phyloP scores from a whole-genome alignment of 1,140 invertebrate species.

The Drosophila pseudoobscura region DNA sequence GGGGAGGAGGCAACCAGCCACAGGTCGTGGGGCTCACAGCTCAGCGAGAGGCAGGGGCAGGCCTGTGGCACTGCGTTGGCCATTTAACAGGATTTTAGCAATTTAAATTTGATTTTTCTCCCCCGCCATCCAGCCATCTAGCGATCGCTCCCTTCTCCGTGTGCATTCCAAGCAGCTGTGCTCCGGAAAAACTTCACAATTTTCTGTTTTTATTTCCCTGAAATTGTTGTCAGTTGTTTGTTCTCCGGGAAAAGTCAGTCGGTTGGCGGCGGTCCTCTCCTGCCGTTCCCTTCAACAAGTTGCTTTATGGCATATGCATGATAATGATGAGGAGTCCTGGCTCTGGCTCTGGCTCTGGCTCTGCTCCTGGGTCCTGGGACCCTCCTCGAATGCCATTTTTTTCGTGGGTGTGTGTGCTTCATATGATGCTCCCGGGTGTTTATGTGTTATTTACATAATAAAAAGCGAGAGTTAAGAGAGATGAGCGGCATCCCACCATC shows the following conservation, averaged over 20 bases:
- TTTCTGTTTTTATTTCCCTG: conserved; percentile 52
- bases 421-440: conserved; percentile 80
- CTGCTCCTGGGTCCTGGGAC: conserved; percentile 1
- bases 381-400: conserved; percentile 45
- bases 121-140: neutral
- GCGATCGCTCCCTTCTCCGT: conserved; percentile 1
- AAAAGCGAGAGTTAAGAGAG: conserved; percentile 71
- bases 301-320: conserved; percentile 82
- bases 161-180: conserved; percentile 69
- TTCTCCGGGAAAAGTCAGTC: conserved; percentile 29
- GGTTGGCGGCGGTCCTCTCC: conserved; percentile 1
- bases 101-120: conserved; percentile 76
- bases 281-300: conserved; percentile 68
- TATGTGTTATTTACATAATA: conserved; percentile 83
- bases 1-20: conserved; percentile 1
- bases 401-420: conserved; percentile 44
- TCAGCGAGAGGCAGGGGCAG: conserved; percentile 39
- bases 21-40: conserved; percentile 24
- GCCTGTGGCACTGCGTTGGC: conserved; percentile 61
- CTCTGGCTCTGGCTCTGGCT: conserved; percentile 1
- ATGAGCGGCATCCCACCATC: conserved; percentile 36
- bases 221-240: conserved; percentile 57
- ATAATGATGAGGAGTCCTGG: conserved; percentile 65
- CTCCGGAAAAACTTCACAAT: conserved; percentile 27
- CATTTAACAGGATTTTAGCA: conserved; percentile 68